Conservation (phyloP, 2,797 vertebrate species). For the Tokudaia tokunoshimensis region DNA sequence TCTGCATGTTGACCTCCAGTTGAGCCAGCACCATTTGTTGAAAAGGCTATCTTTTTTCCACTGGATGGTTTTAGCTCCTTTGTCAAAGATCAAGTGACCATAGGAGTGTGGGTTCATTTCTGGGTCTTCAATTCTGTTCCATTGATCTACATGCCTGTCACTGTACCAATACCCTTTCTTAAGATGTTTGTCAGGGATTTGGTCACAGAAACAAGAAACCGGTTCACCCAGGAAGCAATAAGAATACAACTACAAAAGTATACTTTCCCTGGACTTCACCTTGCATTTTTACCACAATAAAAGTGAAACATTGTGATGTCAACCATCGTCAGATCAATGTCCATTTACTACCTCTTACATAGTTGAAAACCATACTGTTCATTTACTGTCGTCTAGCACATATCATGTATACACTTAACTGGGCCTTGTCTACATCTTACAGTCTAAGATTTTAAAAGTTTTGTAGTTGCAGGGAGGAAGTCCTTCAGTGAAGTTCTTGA, state of each 20-base stretch:
- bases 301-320: background rate
- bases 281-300: background rate
- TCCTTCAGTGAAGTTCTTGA: background rate
- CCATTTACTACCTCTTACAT: background rate
- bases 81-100: no score
- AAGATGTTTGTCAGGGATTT: background rate
- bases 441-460: conserved; percentile 48
- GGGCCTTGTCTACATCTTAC: background rate
- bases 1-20: no score
- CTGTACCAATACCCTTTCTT: no score
- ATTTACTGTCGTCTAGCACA: background rate
- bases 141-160: no score
- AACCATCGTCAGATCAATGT: background rate
- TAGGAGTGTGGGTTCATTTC: no score
- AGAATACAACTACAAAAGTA: background rate
- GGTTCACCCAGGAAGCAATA: background rate
- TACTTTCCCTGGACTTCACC: background rate
- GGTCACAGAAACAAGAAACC: background rate
- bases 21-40: no score
- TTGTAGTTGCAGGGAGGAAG: conserved; percentile 14
- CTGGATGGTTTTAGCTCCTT: no score
- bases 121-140: no score
- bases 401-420: background rate
- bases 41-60: no score
- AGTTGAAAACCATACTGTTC: background rate